phyloP scores from a whole-genome alignment of 53 echinoderm and acorn worm genomes.

The Apostichopus leukothele region DNA sequence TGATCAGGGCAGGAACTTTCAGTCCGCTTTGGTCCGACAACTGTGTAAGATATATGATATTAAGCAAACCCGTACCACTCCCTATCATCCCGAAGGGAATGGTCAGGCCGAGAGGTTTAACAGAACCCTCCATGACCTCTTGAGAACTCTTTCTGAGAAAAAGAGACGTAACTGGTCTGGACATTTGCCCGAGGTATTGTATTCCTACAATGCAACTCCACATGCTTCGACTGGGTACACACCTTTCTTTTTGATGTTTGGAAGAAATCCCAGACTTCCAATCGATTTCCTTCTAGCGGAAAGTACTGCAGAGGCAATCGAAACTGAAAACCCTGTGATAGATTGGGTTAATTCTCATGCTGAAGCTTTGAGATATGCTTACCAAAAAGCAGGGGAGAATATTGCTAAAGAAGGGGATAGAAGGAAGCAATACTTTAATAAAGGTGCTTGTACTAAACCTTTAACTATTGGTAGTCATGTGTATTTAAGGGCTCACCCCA shows the following conservation, averaged over 20 bases:
- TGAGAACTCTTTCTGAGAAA: conserved; percentile 41
- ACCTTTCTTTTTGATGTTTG: conserved; percentile 63
- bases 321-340: not conserved
- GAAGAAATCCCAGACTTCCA: conserved; percentile 53
- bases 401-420: not conserved
- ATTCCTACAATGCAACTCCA: conserved; percentile 51
- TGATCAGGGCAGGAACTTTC: not conserved
- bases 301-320: not conserved
- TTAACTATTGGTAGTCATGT: conserved; percentile 46
- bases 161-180: conserved; percentile 59
- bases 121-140: conserved; percentile 51
- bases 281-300: conserved; percentile 47
- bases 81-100: conserved; percentile 63
- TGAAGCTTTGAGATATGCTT: conserved; percentile 4
- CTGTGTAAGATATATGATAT: conserved; percentile 60
- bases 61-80: conserved; percentile 54
- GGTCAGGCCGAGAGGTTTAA: conserved; percentile 67
- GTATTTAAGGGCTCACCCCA: conserved; percentile 44
- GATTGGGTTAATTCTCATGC: conserved; percentile 37
- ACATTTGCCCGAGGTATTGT: conserved; percentile 48
- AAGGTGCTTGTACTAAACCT: conserved; percentile 16
- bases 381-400: conserved; percentile 50
- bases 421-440: conserved; percentile 35
- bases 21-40: conserved; percentile 19
- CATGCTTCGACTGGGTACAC: conserved; percentile 57